phyloP scores from a whole-genome alignment of 2,113 vertebrate genomes.

The Xenopus tropicalis region UCB_Xtro_10.0 CM004446.2:8176501-8177000 shows the following conservation, averaged over 20 bases:
- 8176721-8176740: constrained; percentile 6
- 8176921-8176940: constrained; percentile 5
- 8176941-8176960: constrained; percentile 5
- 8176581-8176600: constrained; percentile 13
- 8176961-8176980: constrained; percentile 14
- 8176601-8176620: constrained; percentile 2
- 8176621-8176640: constrained; percentile 15
- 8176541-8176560: constrained; percentile 4
- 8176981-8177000: constrained; percentile 2
- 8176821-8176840: constrained; percentile 4
- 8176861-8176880: constrained; percentile 8
- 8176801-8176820: constrained; percentile 11
- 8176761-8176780: constrained; percentile 10
- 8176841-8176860: constrained; percentile 11
- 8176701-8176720: constrained; percentile 9
- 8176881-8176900: constrained; percentile 6
- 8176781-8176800: constrained; percentile 5
- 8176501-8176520: constrained; percentile 6
- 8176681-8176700: constrained; percentile 6
- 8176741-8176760: constrained; percentile 6
- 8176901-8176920: constrained; percentile 8
- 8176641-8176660: constrained; percentile 6
- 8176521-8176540: constrained; percentile 7
- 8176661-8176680: constrained; percentile 12
- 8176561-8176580: constrained; percentile 7